Conservation (phyloP, 2,888 invertebrate genomes). For the Elmis aenea region DNA sequence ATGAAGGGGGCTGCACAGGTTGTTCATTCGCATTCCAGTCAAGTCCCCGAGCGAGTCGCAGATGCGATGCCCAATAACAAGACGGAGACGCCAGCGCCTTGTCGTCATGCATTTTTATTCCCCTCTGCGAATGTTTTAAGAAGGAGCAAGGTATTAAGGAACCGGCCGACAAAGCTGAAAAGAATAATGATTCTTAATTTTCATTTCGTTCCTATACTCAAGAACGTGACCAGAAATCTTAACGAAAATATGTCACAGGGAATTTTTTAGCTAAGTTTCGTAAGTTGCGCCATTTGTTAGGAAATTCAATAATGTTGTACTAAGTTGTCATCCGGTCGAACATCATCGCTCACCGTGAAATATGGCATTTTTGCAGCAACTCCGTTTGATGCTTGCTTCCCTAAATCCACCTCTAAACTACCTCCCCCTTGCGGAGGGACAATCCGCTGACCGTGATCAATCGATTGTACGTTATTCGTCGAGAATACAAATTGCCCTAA, state of each 20-base stretch:
- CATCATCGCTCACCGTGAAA: conserved; percentile 47
- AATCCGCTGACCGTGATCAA: conserved; percentile 37
- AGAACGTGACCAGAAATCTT: conserved; percentile 45
- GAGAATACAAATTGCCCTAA: conserved; percentile 35
- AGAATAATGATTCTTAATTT: conserved; percentile 51
- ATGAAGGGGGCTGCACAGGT: conserved; percentile 34
- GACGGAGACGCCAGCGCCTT: conserved; percentile 39
- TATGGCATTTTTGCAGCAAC: conserved; percentile 35
- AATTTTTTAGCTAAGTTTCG: conserved; percentile 41
- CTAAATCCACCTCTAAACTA: conserved; percentile 18
- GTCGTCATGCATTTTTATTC: conserved; percentile 47
- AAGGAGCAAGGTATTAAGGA: conserved; percentile 46
- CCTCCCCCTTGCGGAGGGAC: conserved; percentile 21
- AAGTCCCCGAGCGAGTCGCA: conserved; percentile 41
- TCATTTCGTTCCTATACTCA: conserved; percentile 48
- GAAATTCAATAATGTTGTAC: conserved; percentile 48
- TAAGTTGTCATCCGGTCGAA: conserved; percentile 45
- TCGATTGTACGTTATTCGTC: conserved; percentile 30
- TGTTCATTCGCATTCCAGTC: conserved; percentile 44
- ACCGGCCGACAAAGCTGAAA: conserved; percentile 48
- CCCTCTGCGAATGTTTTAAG: conserved; percentile 40
- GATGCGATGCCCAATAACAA: conserved; percentile 40
- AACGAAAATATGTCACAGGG: conserved; percentile 44
- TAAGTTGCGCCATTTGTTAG: conserved; percentile 46
- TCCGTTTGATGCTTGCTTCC: conserved; percentile 16